phyloP scores from a whole-genome alignment of 2,113 vertebrate species.

The Mirounga angustirostris region DNA sequence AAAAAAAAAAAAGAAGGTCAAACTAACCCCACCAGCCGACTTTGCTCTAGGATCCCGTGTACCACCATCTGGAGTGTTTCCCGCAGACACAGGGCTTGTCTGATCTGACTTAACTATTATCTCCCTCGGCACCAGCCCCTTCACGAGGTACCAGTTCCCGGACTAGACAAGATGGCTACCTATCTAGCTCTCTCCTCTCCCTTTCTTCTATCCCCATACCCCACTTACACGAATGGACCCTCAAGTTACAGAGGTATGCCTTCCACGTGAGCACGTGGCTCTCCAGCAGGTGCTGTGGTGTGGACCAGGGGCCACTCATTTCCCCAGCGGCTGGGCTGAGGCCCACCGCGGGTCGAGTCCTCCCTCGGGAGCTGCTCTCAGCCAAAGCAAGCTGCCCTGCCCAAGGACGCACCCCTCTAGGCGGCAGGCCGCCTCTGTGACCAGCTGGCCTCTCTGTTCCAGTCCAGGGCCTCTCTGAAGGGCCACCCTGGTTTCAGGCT shows the following conservation, averaged over 20 bases:
- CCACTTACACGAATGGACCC: fast-evolving
- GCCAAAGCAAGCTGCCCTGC: too few relatives aligned
- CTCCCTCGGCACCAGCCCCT: neutral
- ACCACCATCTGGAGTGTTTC: too few relatives aligned
- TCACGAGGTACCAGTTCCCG: fast-evolving
- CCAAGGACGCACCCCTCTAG: neutral
- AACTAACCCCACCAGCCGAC: fast-evolving
- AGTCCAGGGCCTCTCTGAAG: too few relatives aligned
- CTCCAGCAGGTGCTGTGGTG: fast-evolving
- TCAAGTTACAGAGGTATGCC: fast-evolving
- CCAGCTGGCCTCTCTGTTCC: neutral
- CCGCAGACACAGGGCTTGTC: neutral
- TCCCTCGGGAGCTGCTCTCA: neutral
- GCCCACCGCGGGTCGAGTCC: fast-evolving
- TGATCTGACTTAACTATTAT: fast-evolving
- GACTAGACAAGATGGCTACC: neutral
- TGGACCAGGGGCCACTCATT: fast-evolving
- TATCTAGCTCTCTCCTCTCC: neutral
- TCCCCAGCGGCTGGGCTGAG: neutral
- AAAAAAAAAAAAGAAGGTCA: neutral
- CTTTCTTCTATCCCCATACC: fast-evolving
- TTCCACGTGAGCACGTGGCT: fast-evolving
- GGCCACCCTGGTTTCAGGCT: neutral
- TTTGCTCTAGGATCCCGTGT: too few relatives aligned
- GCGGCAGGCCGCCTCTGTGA: fast-evolving